phyloP scores from a whole-genome alignment of 2,113 vertebrate species.

The Regulus satrapa region DNA sequence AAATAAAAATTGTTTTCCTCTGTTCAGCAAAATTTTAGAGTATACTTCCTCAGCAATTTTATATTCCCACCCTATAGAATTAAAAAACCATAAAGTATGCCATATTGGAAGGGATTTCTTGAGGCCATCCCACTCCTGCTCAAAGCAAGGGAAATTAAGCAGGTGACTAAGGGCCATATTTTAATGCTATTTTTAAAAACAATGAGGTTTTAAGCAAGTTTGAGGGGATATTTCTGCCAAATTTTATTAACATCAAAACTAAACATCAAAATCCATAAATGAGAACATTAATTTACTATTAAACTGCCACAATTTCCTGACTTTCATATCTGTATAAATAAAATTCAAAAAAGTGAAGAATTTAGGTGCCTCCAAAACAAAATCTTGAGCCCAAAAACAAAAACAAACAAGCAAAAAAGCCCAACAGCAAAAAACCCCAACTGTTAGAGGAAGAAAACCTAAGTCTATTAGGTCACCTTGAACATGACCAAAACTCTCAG shows the following conservation, averaged over 20 bases:
- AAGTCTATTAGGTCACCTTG: background rate
- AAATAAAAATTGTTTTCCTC: background rate
- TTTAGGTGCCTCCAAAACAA: background rate
- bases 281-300: background rate
- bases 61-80: background rate
- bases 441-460: background rate
- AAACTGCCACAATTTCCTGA: background rate
- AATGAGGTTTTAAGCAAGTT: background rate
- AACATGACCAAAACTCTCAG: background rate
- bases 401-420: background rate
- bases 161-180: background rate
- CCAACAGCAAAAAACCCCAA: too few species aligned
- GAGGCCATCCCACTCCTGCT: background rate
- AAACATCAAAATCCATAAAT: background rate
- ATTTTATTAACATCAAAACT: background rate
- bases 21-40: background rate
- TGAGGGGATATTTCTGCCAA: background rate
- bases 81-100: background rate
- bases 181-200: background rate
- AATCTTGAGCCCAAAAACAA: background rate
- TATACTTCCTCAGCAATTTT: background rate
- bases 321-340: background rate
- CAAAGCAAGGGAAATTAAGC: background rate
- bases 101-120: background rate
- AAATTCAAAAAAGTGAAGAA: background rate